Conservation (phyloP, 2,113 vertebrate genomes). For the Promerops cafer region DNA sequence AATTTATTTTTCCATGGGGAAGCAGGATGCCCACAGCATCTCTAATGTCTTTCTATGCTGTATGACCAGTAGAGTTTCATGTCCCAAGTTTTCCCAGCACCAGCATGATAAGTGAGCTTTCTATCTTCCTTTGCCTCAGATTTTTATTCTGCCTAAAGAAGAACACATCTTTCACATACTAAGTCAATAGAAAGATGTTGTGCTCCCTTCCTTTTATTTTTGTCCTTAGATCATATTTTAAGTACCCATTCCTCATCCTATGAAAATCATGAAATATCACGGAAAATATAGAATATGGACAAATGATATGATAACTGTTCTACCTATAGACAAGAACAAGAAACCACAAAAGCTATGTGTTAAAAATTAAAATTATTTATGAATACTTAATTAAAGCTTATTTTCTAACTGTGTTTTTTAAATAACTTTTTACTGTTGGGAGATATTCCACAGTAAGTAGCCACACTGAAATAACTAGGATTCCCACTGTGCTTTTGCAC, state of each 20-base stretch:
- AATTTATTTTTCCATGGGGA: not conserved
- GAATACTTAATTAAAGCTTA: not conserved
- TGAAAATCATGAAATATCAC: not conserved
- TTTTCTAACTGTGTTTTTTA: not conserved
- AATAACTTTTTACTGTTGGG: not conserved
- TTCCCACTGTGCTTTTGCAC: not conserved
- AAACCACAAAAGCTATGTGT: not conserved
- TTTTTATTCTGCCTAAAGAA: not conserved
- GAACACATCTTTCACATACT: not conserved
- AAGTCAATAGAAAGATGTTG: not conserved
- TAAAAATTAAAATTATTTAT: not conserved
- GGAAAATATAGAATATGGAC: not conserved
- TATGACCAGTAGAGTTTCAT: not conserved
- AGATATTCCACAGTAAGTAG: not conserved
- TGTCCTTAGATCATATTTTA: not conserved
- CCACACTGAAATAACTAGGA: not conserved
- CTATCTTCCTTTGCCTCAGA: not conserved
- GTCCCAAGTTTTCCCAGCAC: not conserved
- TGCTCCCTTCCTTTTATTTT: rapidly evolving
- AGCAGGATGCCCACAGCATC: not conserved
- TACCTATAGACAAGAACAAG: not conserved
- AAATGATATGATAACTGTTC: not conserved
- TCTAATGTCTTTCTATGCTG: not conserved
- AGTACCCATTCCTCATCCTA: not conserved
- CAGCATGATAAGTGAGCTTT: not conserved